These are phyloP conservation scores for Chaetoderma sp. DNA, from an alignment of 2,888 invertebrate species.

Conservation along the genomic window DNA sequence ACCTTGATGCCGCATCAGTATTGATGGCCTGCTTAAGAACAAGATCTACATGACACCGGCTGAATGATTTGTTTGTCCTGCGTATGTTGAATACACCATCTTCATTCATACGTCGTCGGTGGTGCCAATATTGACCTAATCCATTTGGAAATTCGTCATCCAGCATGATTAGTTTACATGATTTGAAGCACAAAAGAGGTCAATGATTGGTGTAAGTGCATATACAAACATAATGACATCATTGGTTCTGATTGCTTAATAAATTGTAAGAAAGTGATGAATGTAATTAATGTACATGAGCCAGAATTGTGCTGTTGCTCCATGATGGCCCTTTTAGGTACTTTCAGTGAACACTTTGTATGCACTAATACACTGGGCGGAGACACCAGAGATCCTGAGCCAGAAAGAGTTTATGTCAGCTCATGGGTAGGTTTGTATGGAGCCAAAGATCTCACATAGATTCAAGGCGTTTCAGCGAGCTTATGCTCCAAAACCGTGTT, in stretches of 20 bases:
- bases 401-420: too few species aligned
- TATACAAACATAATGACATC: slow-evolving; percentile 32
- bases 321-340: slow-evolving; percentile 30
- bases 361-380: neutral
- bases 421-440: too few species aligned
- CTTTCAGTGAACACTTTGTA: slow-evolving; percentile 17
- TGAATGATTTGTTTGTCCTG: slow-evolving; percentile 1
- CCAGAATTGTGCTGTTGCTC: slow-evolving; percentile 34
- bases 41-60: neutral
- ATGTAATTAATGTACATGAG: slow-evolving; percentile 31
- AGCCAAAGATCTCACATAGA: too few species aligned
- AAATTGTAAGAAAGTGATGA: slow-evolving; percentile 8
- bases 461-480: too few species aligned
- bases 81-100: slow-evolving; percentile 14
- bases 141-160: slow-evolving; percentile 36
- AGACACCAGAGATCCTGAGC: too few species aligned
- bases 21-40: slow-evolving; percentile 7
- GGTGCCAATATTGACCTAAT: slow-evolving; percentile 28
- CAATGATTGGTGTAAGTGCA: slow-evolving; percentile 18
- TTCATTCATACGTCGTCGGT: neutral
- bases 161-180: slow-evolving; percentile 37
- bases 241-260: slow-evolving; percentile 26
- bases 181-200: slow-evolving; percentile 34
- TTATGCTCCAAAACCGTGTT: too few species aligned
- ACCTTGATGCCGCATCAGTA: slow-evolving; percentile 22